Conservation (phyloP, 2,888 invertebrate genomes). For the Chrysotoxum bicinctum region DNA sequence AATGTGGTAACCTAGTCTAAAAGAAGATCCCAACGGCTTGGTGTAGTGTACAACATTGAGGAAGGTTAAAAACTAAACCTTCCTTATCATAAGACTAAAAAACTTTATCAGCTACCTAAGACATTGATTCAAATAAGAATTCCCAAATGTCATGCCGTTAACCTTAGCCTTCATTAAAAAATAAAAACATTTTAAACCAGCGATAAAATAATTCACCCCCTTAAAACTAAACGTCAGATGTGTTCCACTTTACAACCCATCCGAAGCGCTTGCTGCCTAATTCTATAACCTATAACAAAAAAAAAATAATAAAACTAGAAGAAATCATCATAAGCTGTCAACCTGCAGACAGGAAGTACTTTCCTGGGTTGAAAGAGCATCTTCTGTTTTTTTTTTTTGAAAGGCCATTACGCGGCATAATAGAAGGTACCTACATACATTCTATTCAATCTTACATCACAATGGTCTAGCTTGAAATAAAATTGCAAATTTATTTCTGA, state of each 20-base stretch:
- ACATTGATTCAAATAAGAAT: not conserved
- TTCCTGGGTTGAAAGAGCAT: not conserved
- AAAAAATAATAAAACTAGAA: not conserved
- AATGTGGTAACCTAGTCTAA: no score
- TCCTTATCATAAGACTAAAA: not conserved
- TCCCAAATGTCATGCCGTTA: not conserved
- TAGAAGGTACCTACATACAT: not conserved
- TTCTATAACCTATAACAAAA: not conserved
- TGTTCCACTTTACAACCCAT: not conserved
- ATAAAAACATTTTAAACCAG: not conserved
- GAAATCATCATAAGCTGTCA: slow-evolving; percentile 17
- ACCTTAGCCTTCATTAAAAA: not conserved
- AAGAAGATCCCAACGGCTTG: no score
- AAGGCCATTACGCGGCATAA: not conserved
- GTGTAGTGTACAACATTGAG: no score
- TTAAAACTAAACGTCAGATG: not conserved
- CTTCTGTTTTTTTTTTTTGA: not conserved
- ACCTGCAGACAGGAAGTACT: slow-evolving; percentile 32
- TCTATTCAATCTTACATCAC: slow-evolving; percentile 31
- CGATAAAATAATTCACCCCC: not conserved
- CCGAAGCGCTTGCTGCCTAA: not conserved
- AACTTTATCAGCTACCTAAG: not conserved
- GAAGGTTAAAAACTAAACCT: no score
- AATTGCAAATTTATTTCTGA: slow-evolving; percentile 48
- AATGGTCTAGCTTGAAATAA: slow-evolving; percentile 13